phyloP scores from a whole-genome alignment of 2,797 vertebrate species.

The Pantherophis vulpinus region DNA sequence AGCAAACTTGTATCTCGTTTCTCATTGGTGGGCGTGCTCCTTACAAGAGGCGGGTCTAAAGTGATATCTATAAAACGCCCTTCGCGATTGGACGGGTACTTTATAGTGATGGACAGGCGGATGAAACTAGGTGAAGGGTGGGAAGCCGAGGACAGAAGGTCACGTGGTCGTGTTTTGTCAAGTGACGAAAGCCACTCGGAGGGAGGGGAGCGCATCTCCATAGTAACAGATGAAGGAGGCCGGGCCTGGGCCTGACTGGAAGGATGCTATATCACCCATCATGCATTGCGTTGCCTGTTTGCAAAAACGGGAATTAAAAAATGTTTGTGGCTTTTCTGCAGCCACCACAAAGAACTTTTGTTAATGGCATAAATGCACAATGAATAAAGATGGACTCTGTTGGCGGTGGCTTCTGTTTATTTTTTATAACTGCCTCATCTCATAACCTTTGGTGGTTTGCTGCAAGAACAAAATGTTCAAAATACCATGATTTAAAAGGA shows the following conservation, averaged over 20 bases:
- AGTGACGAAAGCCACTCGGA: background rate
- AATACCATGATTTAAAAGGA: no score
- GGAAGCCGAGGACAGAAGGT: background rate
- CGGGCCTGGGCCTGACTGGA: background rate
- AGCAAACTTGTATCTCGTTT: background rate
- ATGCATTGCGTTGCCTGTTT: background rate
- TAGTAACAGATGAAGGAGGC: background rate
- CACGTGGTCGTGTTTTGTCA: slow-evolving; percentile 16
- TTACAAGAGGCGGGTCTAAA: background rate
- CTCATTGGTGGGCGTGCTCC: background rate
- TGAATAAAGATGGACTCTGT: background rate
- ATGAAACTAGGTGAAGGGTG: background rate
- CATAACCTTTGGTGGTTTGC: background rate
- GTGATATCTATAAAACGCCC: background rate
- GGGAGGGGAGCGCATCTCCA: background rate
- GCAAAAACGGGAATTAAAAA: background rate
- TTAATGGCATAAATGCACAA: background rate
- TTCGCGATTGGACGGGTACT: background rate
- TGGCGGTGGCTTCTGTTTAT: background rate
- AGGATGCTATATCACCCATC: background rate
- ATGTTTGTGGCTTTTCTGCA: background rate
- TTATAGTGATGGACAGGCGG: background rate
- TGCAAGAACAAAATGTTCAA: background rate
- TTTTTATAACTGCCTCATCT: background rate
- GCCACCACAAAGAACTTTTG: background rate